Evolutionary conservation across 2,797 vertebrate genomes (phyloP).

Genomic region (Ataeniobius toweri): DNA sequence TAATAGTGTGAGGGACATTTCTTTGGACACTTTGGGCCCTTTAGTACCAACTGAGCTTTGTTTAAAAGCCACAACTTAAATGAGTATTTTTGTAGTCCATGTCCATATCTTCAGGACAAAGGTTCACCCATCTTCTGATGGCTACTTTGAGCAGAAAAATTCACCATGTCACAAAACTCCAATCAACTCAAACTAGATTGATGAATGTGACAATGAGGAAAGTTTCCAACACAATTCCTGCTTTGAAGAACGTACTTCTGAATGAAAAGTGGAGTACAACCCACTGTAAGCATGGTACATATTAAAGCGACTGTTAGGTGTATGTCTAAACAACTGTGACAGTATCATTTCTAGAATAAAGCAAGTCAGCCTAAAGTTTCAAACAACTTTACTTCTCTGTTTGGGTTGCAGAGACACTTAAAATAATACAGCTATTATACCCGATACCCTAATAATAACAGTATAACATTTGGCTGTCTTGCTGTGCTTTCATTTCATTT

Average conservation of each 20-base stretch:
- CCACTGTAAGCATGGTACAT: no score
- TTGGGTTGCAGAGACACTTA: constrained; percentile 8
- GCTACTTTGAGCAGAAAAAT: not conserved
- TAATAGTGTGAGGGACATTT: not conserved
- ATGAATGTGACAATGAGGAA: not conserved
- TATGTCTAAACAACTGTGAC: not conserved
- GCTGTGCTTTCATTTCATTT: constrained; percentile 28
- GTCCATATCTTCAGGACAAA: not conserved
- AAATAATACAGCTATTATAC: constrained; percentile 5
- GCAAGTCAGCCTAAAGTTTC: not conserved
- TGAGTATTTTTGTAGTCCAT: not conserved
- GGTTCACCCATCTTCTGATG: not conserved
- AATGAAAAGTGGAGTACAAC: no score
- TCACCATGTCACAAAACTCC: not conserved
- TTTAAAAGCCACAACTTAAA: not conserved
- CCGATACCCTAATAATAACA: constrained; percentile 40
- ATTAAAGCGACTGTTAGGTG: not conserved
- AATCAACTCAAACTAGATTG: not conserved
- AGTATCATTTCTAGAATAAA: not conserved
- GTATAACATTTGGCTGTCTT: constrained; percentile 18
- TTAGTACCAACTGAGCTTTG: not conserved
- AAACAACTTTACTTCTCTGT: constrained; percentile 3
- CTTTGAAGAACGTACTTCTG: not conserved
- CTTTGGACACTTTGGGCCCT: no score
- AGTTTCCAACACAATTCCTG: not conserved